Conservation (phyloP, 2,113 vertebrate species). For the Erinaceus europaeus region DNA sequence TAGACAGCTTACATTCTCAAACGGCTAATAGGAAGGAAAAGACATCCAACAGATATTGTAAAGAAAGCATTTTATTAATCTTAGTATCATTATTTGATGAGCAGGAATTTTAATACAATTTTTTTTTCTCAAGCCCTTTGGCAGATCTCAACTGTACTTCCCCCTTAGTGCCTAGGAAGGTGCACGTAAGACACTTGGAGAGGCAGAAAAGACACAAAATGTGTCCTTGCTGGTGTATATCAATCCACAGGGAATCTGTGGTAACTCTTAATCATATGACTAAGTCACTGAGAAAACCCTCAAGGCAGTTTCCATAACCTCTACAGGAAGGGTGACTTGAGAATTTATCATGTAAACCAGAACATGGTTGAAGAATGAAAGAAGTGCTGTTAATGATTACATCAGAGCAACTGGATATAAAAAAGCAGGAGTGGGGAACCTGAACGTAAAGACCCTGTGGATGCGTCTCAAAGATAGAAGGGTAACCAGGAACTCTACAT, state of each 20-base stretch:
- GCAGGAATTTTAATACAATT: conserved; percentile 17
- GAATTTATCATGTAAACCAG: conserved; percentile 16
- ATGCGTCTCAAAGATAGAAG: background rate
- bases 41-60: conserved; percentile 7
- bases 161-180: background rate
- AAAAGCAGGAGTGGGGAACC: background rate
- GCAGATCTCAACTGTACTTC: background rate
- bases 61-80: conserved; percentile 26
- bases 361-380: background rate
- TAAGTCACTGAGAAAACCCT: background rate
- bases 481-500: background rate
- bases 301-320: background rate
- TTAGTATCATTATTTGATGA: background rate
- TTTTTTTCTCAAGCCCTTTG: conserved; percentile 18
- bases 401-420: background rate
- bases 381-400: background rate
- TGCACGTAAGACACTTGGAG: background rate
- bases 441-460: background rate
- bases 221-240: background rate
- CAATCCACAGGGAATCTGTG: background rate
- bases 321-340: background rate
- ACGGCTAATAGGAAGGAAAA: conserved; percentile 23
- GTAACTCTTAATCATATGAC: background rate
- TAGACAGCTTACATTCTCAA: background rate
- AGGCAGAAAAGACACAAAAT: background rate